Percentiles rank a stretch among this genome's conserved stretches.
These are phyloP conservation scores for Syngnathus floridae DNA, from an alignment of 2,113 vertebrate genomes.

Conservation along the genomic window DNA sequence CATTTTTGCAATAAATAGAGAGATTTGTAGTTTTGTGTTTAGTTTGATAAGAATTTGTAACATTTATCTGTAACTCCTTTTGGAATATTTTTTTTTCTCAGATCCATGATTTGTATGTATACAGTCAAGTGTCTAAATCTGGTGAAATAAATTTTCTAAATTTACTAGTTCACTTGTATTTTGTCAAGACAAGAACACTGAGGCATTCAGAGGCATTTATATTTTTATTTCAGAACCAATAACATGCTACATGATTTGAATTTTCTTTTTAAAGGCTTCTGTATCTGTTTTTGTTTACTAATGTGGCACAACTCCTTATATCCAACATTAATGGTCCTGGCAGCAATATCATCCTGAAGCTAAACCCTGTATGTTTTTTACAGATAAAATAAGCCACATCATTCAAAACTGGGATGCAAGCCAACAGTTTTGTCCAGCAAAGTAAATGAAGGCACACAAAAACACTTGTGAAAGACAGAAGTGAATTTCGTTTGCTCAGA, in stretches of 20 bases:
- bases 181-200: not conserved
- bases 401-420: conserved; percentile 1
- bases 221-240: conserved; percentile 36
- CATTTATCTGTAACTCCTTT: not conserved
- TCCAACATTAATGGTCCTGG: conserved; percentile 13
- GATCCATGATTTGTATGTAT: not conserved
- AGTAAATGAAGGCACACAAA: conserved; percentile 62
- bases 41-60: not conserved
- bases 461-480: conserved; percentile 5
- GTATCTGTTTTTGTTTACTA: conserved; percentile 4
- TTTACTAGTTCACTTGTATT: not conserved
- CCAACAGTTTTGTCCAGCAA: conserved; percentile 10
- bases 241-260: conserved; percentile 48
- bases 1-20: not conserved
- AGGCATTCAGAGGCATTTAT: conserved; percentile 3
- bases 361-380: not conserved
- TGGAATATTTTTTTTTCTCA: not conserved
- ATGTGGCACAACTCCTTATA: not conserved
- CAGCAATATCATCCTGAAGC: not conserved
- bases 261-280: not conserved
- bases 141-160: not conserved
- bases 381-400: conserved; percentile 3
- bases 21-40: not conserved
- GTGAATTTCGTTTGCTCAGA: conserved; percentile 12
- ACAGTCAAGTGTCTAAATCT: not conserved